Evolutionary conservation across 2,888 invertebrate species (phyloP), one percentile per base, ranked within the genome.

Genomic region (Pristionchus japonicus): DNA sequence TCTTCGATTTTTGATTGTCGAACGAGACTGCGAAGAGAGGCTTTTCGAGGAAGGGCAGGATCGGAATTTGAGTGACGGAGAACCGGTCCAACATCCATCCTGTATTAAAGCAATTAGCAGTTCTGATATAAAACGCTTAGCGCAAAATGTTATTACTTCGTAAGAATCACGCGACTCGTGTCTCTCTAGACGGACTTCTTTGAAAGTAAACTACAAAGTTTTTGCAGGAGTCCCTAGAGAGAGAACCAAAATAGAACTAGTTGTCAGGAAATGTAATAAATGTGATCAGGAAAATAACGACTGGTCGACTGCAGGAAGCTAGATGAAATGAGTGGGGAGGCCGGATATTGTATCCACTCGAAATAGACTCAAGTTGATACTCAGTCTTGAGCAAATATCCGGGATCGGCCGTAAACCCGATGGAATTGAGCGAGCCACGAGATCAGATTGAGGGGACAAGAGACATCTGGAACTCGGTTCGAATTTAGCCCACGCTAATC

Each of bases 1-100:
- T 70, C 86, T n/a, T 70, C 86, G 13, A 87, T 43, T 27, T 61
- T 49, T 20, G 57, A 37, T 43, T 87, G 87, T 7, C 87, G 34
- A 23, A 34, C 43, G 27, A 87, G 61, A 40, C 77, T 80, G 1
- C 87, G 77, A 23, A 87, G 31, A 15, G 87, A 87, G 23, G 23
- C 40, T 61, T 64, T 77, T 1, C 87, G 77, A 15, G 40, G 37
- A 4, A 87, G 61, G 7, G 57, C 37, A 1, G 87, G 87, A 57
- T 87, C 87, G 11, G 87, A 87, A 31, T 31, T 87, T 6, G 57
- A 80, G 61, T 87, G 87, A 0, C 49, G 47, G 20, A 86, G n/a
- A 15, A n/a, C 43, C 27, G 43, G 47, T 27, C 77, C 43, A n/a
- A 23, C 43, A 3, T 77, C 77, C 77, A 77, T 77, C 43, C n/a